Base-by-base conservation (phyloP, 92 coral and sea anemone species). In the Meandrina meandrites region DNA sequence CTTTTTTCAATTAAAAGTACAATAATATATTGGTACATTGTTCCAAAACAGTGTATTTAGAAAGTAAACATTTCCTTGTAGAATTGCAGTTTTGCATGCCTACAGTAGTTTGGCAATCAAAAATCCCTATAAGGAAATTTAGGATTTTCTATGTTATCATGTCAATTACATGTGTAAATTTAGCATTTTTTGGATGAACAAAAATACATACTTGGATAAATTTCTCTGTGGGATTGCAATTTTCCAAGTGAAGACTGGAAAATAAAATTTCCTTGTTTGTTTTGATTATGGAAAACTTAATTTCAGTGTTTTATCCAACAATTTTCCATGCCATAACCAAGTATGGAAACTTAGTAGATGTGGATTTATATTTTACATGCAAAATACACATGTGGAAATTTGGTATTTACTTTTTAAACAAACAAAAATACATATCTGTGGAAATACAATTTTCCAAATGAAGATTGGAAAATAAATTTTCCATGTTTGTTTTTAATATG, bases 181-280 rank as follows among this genome's bases (percentile, higher is more conserved):
- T 3, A 45, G 48, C 8, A 8, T 4, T 45, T 45, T 45, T 45
- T 45, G 48, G 48, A 45, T 45, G 48, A 45, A 45, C 48, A 45
- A 45, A 45, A 45, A 45, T 45, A 45, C 48, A 45, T 45, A 45
- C 48, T 45, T 45, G n/a, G n/a, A n/a, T n/a, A n/a, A n/a, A n/a
- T n/a, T 56, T 56, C 60, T 56, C 60, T 14, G 60, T 56, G 60
- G 19, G 15, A 56, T 56, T 56, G 22, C 60, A 56, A 56, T 56
- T 56, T 56, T 56, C 60, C 15, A 56, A 56, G 60, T 56, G 60
- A 56, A 56, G 60, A 56, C 60, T 91, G 91, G 93, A 82, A 45
- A 24, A 10, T 47, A 48, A 31, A 48, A 76, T 45, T 47, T 47
- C 80, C 79, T 36, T 40, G 57, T 75, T 10, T 75, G 9, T 76